A percentile compares a stretch with the other conserved stretches of the same genome.
Evolutionary conservation across 2,797 vertebrate genomes (phyloP).

Genomic region (Danio kyathit): DNA sequence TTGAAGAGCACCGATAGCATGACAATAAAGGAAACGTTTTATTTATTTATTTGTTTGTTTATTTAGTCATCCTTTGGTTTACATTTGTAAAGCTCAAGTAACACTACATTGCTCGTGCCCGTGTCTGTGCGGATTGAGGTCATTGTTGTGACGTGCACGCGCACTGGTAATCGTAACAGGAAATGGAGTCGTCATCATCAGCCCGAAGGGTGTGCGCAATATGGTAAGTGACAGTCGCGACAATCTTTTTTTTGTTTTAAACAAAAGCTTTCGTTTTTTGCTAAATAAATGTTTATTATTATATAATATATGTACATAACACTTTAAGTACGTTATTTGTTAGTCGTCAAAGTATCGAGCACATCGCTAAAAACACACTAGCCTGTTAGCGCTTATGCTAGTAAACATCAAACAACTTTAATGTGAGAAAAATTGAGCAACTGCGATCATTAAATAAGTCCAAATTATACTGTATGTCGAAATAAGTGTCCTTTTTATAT

Average conservation of each 20-base stretch:
- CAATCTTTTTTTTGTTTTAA: not conserved
- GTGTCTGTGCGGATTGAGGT: not conserved
- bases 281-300: rapidly evolving
- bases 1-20: not conserved
- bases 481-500: too few species aligned
- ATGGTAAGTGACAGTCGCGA: constrained; percentile 18
- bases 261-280: not conserved
- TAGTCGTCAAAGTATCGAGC: not conserved
- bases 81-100: not conserved
- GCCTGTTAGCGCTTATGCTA: constrained; percentile 29
- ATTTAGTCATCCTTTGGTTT: not conserved
- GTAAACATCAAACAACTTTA: not conserved
- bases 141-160: not conserved
- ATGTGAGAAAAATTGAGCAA: not conserved
- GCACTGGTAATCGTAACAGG: not conserved
- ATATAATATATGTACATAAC: not conserved
- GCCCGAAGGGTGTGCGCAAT: not conserved
- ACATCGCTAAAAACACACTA: not conserved
- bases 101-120: not conserved
- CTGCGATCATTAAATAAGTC: too few species aligned
- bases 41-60: not conserved
- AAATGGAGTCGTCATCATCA: not conserved
- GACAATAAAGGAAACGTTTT: not conserved
- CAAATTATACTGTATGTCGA: too few species aligned
- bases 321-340: not conserved